Evolutionary conservation across 2,113 vertebrate species (phyloP).

Genomic region (Copsychus sechellarum): DNA sequence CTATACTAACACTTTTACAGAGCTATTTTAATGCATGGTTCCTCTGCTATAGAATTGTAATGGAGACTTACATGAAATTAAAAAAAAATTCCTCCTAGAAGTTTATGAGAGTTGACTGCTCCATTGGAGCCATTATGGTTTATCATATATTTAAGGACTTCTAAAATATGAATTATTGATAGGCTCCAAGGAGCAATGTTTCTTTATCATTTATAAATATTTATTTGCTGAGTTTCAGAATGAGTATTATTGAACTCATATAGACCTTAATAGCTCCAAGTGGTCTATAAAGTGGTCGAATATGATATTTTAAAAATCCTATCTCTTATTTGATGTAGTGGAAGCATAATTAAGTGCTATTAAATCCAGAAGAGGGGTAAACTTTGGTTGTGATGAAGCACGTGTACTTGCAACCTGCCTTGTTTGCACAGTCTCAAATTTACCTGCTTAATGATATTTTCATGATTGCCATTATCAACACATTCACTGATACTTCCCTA

Average conservation of each 20-base stretch:
- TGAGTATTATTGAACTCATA: conserved; percentile 10
- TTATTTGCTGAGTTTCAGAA: conserved; percentile 51
- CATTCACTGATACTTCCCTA: not conserved
- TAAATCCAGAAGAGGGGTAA: not conserved
- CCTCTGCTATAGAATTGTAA: not conserved
- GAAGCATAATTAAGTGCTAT: conserved; percentile 1
- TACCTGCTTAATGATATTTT: not conserved
- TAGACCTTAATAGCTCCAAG: not conserved
- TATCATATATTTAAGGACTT: conserved; percentile 64
- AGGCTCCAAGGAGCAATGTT: conserved; percentile 49
- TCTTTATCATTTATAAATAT: conserved; percentile 61
- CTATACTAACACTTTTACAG: not conserved
- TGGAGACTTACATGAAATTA: not conserved
- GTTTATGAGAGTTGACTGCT: conserved; percentile 53
- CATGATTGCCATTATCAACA: not conserved
- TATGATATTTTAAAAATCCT: not conserved
- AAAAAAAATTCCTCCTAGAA: not conserved
- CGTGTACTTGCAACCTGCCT: not conserved
- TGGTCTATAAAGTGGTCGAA: not conserved
- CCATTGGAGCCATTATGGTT: conserved; percentile 50
- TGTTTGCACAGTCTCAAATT: not conserved
- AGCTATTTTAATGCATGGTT: not conserved
- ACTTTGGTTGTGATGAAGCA: not conserved
- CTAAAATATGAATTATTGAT: conserved; percentile 67
- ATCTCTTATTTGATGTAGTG: not conserved